Percentiles rank a stretch among this genome's conserved stretches.
Evolutionary conservation across 2,113 vertebrate genomes (phyloP).

Genomic region (Cervus canadensis): DNA sequence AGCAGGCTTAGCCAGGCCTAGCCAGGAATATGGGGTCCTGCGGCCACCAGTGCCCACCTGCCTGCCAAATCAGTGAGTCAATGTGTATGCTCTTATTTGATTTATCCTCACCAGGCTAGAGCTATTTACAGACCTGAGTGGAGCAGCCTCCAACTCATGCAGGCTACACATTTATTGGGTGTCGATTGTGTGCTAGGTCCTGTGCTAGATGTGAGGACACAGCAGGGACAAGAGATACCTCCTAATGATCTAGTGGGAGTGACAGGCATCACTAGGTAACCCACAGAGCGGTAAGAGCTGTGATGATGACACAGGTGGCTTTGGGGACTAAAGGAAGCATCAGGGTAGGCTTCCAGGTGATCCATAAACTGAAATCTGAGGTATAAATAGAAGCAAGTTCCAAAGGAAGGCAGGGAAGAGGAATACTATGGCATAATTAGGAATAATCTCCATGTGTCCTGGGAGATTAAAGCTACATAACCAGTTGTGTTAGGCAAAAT

Average conservation of each 20-base stretch:
- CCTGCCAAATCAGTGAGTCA: background rate
- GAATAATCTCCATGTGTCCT: background rate
- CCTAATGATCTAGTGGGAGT: background rate
- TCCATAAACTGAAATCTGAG: background rate
- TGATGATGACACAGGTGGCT: background rate
- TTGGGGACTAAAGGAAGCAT: no score
- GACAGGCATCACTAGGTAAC: background rate
- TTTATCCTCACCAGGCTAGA: background rate
- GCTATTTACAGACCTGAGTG: background rate
- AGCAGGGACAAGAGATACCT: background rate
- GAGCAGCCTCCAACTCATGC: background rate
- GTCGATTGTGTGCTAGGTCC: background rate
- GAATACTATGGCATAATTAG: fast-evolving
- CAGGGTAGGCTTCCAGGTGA: background rate
- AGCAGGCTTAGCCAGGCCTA: background rate
- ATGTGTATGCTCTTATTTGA: no score
- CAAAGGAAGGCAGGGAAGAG: background rate
- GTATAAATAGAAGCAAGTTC: background rate
- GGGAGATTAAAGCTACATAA: background rate
- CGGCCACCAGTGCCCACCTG: background rate
- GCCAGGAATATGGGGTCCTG: background rate
- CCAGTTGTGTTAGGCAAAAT: background rate
- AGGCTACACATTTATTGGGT: background rate
- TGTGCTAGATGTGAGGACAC: background rate
- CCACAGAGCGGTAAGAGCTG: background rate